Evolutionary conservation across 1,140 invertebrate genomes (phyloP), one percentile per base, ranked within the genome.

Genomic region (Coptotermes formosanus): DNA sequence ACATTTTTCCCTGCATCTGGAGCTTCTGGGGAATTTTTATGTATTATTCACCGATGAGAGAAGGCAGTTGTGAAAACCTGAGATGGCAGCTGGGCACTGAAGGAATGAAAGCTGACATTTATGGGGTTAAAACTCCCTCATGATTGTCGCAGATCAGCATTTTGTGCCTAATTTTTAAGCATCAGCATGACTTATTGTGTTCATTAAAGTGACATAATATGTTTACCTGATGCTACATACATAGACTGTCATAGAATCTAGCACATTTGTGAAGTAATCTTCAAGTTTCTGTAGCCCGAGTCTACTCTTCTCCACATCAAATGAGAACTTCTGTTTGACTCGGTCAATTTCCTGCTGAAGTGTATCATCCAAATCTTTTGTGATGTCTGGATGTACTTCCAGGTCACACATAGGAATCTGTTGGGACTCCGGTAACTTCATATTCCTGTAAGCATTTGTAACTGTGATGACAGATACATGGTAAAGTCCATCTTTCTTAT

Each of bases 201-300:
- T 21, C 83, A 84, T 44, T 32, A 38, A 84, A 45, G 19, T 32
- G n/a, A 84, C 16, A 55, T 9, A 32, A 59, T 55, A 19, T 32
- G n/a, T 38, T 85, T 75, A 86, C 86, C 48, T 86, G 11, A 59
- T 93, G 82, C 92, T 92, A 64, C 88, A 92, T 14, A 95, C 91
- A 25, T 90, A 92, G 87, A 95, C 94, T 32, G 94, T 94, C 86
- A 94, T 92, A 25, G 93, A 92, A 85, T 95, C 94, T 16, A 96
- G 89, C 23, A 93, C 92, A 88, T 94, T 91, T n/a, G 95, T 92
- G 87, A 96, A 96, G 88, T 94, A 93, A 30, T 93, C 91, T 88
- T 94, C 91, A 75, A 98, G 91, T 90, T 98, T 97, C 43, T 94
- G 89, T 32, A 96, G 91, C 21, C 91, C 92, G 14, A 97, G 89